These are phyloP conservation scores for Acrocyrtus sp. DNA, from an alignment of 2,888 invertebrate species.

Conservation along the genomic window DNA sequence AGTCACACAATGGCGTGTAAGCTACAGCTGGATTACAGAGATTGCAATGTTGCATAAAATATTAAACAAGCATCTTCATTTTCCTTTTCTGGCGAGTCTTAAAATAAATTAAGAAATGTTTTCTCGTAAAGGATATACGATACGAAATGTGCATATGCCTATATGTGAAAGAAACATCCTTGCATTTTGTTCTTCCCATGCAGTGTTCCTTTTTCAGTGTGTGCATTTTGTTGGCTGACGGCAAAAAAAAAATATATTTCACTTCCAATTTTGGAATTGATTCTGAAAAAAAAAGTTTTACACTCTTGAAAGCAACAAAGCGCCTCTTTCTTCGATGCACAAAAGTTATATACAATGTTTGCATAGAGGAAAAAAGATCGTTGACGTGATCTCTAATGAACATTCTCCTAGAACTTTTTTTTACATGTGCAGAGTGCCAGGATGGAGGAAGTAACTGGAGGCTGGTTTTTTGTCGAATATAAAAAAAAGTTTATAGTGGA, in stretches of 20 bases:
- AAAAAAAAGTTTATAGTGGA: too few relatives aligned
- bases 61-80: constrained; percentile 48
- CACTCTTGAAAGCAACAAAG: background rate
- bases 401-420: too few relatives aligned
- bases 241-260: constrained; percentile 51
- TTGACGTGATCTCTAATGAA: background rate
- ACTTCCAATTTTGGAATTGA: constrained; percentile 58
- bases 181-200: background rate
- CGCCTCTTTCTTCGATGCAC: background rate
- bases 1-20: constrained; percentile 43
- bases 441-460: too few relatives aligned
- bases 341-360: background rate
- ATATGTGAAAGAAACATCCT: constrained; percentile 1
- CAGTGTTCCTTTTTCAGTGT: constrained; percentile 8
- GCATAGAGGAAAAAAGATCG: background rate
- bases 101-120: constrained; percentile 53
- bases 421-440: too few relatives aligned
- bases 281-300: constrained; percentile 42
- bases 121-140: too few relatives aligned
- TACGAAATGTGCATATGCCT: background rate
- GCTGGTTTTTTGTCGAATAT: too few relatives aligned
- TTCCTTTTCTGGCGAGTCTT: constrained; percentile 54
- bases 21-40: constrained; percentile 42
- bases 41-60: constrained; percentile 52
- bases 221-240: constrained; percentile 32